These are phyloP conservation scores for Electrona antarctica DNA, from an alignment of 2,113 vertebrate genomes.

Conservation along the genomic window DNA sequence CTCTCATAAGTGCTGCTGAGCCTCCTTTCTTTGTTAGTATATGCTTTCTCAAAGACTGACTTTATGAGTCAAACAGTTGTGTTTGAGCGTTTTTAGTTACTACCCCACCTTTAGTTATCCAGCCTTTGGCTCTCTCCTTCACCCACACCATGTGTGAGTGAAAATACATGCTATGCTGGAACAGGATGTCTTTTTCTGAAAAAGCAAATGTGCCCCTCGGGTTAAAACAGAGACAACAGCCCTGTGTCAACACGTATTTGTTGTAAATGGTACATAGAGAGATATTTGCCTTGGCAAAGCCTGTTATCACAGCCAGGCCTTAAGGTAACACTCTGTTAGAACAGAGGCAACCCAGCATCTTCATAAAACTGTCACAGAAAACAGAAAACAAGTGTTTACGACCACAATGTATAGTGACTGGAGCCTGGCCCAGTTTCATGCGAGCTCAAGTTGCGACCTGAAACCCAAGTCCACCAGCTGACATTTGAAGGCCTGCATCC, in stretches of 20 bases:
- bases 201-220: slow-evolving; percentile 19
- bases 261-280: slow-evolving; percentile 18
- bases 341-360: slow-evolving; percentile 19
- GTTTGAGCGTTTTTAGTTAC: background rate
- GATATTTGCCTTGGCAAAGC: slow-evolving; percentile 34
- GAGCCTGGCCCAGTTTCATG: background rate
- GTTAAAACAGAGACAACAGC: slow-evolving; percentile 12
- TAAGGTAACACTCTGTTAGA: slow-evolving; percentile 16
- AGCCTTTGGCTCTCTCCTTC: slow-evolving; percentile 10
- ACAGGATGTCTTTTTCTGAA: slow-evolving; percentile 4
- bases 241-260: slow-evolving; percentile 44
- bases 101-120: slow-evolving; percentile 8
- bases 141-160: background rate
- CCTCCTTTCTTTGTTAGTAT: too few species aligned
- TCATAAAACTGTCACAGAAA: slow-evolving; percentile 6
- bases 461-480: background rate
- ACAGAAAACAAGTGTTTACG: background rate
- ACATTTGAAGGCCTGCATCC: slow-evolving; percentile 16
- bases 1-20: too few species aligned
- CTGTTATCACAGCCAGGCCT: slow-evolving; percentile 37
- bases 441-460: slow-evolving; percentile 15
- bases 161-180: background rate
- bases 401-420: background rate
- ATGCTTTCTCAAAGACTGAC: too few species aligned
- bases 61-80: too few species aligned